Conservation (phyloP, 2,797 vertebrate species). For the Mormyrops boulengeri region DNA sequence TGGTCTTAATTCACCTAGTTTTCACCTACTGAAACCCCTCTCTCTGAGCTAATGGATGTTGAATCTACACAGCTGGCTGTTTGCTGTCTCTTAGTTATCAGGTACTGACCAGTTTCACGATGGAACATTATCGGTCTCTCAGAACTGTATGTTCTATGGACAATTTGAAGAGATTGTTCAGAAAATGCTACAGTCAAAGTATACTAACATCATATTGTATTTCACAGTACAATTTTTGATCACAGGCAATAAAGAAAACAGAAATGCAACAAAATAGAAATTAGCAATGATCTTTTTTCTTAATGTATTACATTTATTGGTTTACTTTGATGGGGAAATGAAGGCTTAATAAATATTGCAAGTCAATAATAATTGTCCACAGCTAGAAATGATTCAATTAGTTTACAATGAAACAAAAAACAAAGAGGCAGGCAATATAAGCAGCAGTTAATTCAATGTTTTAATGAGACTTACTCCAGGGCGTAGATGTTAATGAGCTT, state of each 20-base stretch:
- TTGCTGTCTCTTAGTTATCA: neutral
- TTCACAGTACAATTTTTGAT: neutral
- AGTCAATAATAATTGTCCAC: conserved; percentile 60
- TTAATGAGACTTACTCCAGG: conserved; percentile 64
- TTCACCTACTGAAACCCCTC: neutral
- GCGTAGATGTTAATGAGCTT: conserved; percentile 63
- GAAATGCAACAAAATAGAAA: neutral
- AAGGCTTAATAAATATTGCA: conserved; percentile 25
- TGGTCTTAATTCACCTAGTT: neutral
- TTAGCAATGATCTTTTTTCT: neutral
- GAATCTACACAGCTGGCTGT: neutral
- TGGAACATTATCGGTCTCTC: neutral
- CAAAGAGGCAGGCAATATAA: conserved; percentile 45
- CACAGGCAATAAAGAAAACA: neutral
- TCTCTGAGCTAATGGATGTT: neutral
- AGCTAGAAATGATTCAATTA: conserved; percentile 58
- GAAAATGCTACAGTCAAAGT: neutral
- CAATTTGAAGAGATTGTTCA: neutral
- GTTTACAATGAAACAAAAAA: conserved; percentile 58
- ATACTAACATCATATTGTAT: neutral
- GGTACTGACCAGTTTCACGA: neutral
- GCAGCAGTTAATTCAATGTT: conserved; percentile 58
- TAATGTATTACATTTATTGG: neutral
- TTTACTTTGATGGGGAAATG: neutral
- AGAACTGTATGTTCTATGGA: neutral